Conservation (phyloP, 2,113 vertebrate genomes). For the Amphiprion percula region DNA sequence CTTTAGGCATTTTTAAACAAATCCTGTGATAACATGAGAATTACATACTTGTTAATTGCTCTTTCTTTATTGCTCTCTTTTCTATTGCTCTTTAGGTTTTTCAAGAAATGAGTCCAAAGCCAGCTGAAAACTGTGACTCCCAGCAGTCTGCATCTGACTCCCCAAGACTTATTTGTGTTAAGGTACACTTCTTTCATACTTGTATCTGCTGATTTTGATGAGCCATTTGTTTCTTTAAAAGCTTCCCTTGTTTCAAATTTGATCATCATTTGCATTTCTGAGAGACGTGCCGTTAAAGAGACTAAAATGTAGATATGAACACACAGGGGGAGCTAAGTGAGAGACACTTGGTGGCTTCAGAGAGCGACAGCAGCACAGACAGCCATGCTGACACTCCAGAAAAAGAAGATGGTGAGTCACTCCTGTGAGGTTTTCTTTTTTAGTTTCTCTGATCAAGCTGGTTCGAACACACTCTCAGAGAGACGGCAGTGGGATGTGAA, state of each 20-base stretch:
- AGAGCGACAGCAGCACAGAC: constrained; percentile 90
- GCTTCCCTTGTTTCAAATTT: too few species aligned
- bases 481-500: too few species aligned
- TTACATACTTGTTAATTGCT: neutral
- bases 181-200: constrained; percentile 76
- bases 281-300: neutral
- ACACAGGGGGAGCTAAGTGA: constrained; percentile 89
- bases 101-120: constrained; percentile 92
- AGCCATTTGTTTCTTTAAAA: neutral
- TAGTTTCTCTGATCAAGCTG: too few species aligned
- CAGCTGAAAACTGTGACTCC: constrained; percentile 85
- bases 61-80: neutral
- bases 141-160: constrained; percentile 86
- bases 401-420: constrained; percentile 89
- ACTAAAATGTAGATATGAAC: neutral
- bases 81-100: constrained; percentile 87
- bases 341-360: constrained; percentile 87
- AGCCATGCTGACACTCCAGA: constrained; percentile 89
- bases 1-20: neutral
- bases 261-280: too few species aligned
- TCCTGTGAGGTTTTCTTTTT: neutral
- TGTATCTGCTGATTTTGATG: neutral
- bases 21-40: neutral
- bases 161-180: constrained; percentile 87
- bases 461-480: too few species aligned